Base-by-base conservation (phyloP, 2,113 vertebrate genomes). In the Alouatta palliata region DNA sequence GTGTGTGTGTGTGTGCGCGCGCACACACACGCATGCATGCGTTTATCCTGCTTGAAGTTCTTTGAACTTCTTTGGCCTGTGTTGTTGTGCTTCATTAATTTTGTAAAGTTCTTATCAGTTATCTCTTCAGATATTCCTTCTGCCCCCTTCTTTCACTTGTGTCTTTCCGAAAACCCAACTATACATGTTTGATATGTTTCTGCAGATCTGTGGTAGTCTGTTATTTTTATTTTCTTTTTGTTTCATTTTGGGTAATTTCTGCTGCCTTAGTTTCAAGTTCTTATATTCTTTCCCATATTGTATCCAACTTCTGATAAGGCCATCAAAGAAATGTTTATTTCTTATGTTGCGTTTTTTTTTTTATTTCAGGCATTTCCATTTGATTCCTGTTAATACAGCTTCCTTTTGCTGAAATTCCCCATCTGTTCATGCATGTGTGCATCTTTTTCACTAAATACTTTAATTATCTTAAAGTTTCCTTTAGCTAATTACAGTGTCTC, bases 21-120 rank as follows among this genome's bases (percentile, higher is more conserved):
- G 0, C 61, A 32, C 52, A 49, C 11, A 11, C 12, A 14, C n/a
- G n/a, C n/a, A 43, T 52, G 17, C 25, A 6, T 86, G 21, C 66
- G 43, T 68, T 10, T 64, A 16, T n/a, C 23, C 56, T 58, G 23
- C 40, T 80, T 91, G 40, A 64, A 84, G 73, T 80, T 86, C 81
- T 93, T 95, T 47, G 30, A 23, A 19, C 21, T 89, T 81, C 25
- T 86, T 90, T 87, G 58, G 35, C 71, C 73, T 94, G 19, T 81
- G 13, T 88, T 94, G 7, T 87, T 94, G 27, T 82, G 12, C 89
- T 92, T 96, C 45, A 71, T 45, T 94, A 87, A 90, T 90, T 96
- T 96, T 94, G 58, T 10, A 77, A 77, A 90, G 40, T 86, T 82
- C 37, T 61, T 20, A 8, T 49, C 73, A 30, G 64, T 94, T 79